Base-by-base conservation (phyloP, 2,888 invertebrate genomes). In the Drosophila emarginata region DNA sequence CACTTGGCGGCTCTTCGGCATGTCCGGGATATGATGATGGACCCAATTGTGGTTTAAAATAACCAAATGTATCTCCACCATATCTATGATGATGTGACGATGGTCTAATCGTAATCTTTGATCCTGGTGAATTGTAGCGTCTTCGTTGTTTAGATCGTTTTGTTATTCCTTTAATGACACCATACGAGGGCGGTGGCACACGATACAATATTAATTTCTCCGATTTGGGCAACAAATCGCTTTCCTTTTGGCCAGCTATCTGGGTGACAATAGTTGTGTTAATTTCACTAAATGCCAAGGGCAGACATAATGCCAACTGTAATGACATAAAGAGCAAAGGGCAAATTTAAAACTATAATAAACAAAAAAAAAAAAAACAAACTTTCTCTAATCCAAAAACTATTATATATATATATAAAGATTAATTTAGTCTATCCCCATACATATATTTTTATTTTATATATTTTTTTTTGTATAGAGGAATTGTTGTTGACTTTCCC, bases 161-260 rank as follows among this genome's bases (percentile, higher is more conserved):
- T 12, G 77, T 72, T 51, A 80, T 73, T 45, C 86, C 80, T n/a
- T 59, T 59, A 40, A 15, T 18, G 9, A 15, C 32, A 32, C 15
- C 4, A 12, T 45, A 5, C 77, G 23, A 78, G 0, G 91, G 89
- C 2, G 91, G 91, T 64, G 91, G 91, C 9, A 91, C 86, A 23
- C 90, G 83, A 54, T 80, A 89, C 2, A 91, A 82, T 11, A 85
- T 71, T 1, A 91, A 70, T 63, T 88, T 80, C 61, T 89, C 90
- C 2, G 90, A 87, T 0, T 76, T 80, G 7, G 89, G 83, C 21
- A 83, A 54, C 4, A 67, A n/a, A 6, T 64, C 78, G 2, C 15
- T 12, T 6, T 40, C 37, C 18, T 51, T 18, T 5, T 51, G 60
- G 32, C 1, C n/a, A n/a, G 28, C n/a, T 0, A 56, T 21, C 36